Base-by-base conservation (phyloP, 2,113 vertebrate species). In the Carassius carassius region DNA sequence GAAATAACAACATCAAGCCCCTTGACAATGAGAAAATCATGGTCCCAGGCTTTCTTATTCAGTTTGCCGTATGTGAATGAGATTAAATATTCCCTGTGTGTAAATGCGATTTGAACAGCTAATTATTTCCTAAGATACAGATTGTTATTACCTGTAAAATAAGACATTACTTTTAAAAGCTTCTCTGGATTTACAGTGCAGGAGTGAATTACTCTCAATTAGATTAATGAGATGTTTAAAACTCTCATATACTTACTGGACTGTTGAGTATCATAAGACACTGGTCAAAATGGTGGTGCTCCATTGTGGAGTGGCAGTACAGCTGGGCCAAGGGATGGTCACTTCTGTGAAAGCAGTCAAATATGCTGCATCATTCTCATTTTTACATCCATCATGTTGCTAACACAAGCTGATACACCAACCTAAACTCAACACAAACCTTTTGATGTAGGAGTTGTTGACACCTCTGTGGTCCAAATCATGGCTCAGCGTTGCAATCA, bases 221-320 rank as follows among this genome's bases (percentile, higher is more conserved):
- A 2, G 7, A 58, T 58, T 9, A 21, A 58, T 58, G 54, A 56
- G 8, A 2, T 17, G 19, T 60, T 60, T 60, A 60, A 60, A 58
- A 58, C 56, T 60, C 19, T 3, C 56, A 3, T 60, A 60, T 60
- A 93, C 94, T 96, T 93, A 99, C 98, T 72, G 96, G 96, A 85
- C 96, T 97, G 86, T 99, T 99, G 74, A 99, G 96, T 88, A 99
- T 97, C 98, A 99, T 99, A 90, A 99, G 95, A 92, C 98, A 99
- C 93, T 99, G 98, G 92, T 99, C 97, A 54, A 99, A 98, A 91
- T 99, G 98, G 86, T 99, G 98, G 85, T 99, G 98, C 84, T 99
- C 98, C 97, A 99, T 97, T 88, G 96, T 98, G 6, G 98, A 99
- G 89, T 99, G 98, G 91, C 98, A 97, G 87, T 99, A 99, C 10